Evolutionary conservation across 2,113 vertebrate genomes (phyloP).

Genomic region (Bungarus multicinctus): DNA sequence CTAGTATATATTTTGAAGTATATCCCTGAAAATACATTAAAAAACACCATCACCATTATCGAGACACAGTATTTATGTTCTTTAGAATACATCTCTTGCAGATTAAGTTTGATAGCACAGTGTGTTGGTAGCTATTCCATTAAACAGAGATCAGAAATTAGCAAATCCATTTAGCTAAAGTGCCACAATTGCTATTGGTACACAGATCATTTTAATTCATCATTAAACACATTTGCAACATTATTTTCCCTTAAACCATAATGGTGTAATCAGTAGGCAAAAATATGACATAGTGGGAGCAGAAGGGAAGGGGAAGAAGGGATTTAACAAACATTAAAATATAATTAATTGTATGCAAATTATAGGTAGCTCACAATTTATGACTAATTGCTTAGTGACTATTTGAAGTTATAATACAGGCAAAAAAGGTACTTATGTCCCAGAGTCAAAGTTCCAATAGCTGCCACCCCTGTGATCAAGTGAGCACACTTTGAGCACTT

Average conservation of each 20-base stretch:
- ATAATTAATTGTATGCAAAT: background rate
- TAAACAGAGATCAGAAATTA: constrained; percentile 34
- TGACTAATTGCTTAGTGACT: background rate
- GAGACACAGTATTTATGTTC: background rate
- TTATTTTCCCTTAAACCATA: background rate
- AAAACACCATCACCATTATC: background rate
- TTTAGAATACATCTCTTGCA: background rate
- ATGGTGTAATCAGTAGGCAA: background rate
- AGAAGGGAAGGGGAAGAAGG: background rate
- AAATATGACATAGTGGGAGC: background rate
- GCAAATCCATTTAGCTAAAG: constrained; percentile 13
- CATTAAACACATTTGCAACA: background rate
- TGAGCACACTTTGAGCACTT: background rate
- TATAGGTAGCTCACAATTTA: background rate
- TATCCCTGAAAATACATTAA: background rate
- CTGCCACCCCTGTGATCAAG: background rate
- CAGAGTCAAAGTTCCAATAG: background rate
- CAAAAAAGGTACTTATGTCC: background rate
- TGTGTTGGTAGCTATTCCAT: constrained; percentile 18
- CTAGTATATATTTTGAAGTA: background rate
- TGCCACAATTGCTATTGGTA: background rate
- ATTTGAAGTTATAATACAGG: background rate
- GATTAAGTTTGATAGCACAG: constrained; percentile 13
- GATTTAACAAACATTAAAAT: background rate
- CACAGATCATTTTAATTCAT: background rate